Conservation (phyloP, 2,113 vertebrate species). For the Callionymus lyra region DNA sequence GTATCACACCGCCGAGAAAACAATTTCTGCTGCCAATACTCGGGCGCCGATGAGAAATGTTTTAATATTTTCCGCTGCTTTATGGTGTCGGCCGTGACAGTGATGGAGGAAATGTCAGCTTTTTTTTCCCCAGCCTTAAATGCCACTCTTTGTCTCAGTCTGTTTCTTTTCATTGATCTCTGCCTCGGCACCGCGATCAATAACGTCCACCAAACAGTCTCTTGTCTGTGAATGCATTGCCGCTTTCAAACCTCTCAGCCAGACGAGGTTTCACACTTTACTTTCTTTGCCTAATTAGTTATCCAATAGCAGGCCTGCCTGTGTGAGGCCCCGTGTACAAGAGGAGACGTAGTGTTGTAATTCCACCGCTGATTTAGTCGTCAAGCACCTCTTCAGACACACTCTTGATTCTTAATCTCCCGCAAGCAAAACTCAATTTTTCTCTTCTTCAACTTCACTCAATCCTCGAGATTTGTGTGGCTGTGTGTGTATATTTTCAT, state of each 20-base stretch:
- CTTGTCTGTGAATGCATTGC: constrained; percentile 77
- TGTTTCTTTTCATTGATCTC: constrained; percentile 94
- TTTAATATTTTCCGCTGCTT: constrained; percentile 98
- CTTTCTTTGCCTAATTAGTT: constrained; percentile 59
- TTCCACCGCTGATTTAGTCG: constrained; percentile 47
- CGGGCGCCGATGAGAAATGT: constrained; percentile 93
- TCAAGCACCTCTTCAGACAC: constrained; percentile 24
- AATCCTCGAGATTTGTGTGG: no score
- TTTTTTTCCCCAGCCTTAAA: constrained; percentile 82
- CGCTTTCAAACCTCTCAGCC: constrained; percentile 48
- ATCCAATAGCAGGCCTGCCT: constrained; percentile 32
- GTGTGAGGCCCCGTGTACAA: constrained; percentile 30
- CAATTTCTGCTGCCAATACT: constrained; percentile 99
- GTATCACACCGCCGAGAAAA: constrained; percentile 94
- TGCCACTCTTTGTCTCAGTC: constrained; percentile 92
- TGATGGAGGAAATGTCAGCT: constrained; percentile 98
- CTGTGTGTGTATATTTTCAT: no score
- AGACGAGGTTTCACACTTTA: constrained; percentile 46
- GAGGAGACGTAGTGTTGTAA: constrained; percentile 28
- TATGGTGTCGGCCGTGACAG: constrained; percentile 89
- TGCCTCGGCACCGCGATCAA: constrained; percentile 82
- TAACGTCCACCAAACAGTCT: constrained; percentile 59
- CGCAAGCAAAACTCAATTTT: no score
- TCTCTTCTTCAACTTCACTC: no score
- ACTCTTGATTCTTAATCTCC: no score